Conservation (phyloP, 2,113 vertebrate genomes). For the Gavialis gangeticus region DNA sequence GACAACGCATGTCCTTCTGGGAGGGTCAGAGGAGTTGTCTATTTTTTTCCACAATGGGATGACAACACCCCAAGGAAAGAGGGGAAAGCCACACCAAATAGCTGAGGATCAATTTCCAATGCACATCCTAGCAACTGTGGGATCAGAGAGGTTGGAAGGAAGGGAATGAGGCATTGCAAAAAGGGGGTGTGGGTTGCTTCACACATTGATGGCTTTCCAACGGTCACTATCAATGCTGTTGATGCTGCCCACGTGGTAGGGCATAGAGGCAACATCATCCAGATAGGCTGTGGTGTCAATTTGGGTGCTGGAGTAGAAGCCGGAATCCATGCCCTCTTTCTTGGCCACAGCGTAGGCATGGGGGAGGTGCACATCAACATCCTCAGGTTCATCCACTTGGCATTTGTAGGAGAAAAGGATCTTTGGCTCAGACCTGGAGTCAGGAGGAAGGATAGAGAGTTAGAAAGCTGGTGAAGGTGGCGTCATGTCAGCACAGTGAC, state of each 20-base stretch:
- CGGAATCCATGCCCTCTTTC: slow-evolving; percentile 86
- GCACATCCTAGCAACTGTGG: slow-evolving; percentile 11
- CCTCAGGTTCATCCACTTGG: slow-evolving; percentile 95
- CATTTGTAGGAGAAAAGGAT: slow-evolving; percentile 99
- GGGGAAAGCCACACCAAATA: slow-evolving; percentile 1
- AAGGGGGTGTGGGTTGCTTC: slow-evolving; percentile 7
- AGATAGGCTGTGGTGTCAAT: slow-evolving; percentile 92
- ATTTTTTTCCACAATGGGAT: slow-evolving; percentile 19
- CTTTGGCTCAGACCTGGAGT: slow-evolving; percentile 93
- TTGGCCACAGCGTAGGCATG: slow-evolving; percentile 88
- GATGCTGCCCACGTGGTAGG: slow-evolving; percentile 88
- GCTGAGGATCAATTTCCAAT: slow-evolving; percentile 18
- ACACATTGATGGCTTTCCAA: slow-evolving; percentile 92
- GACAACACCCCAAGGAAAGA: slow-evolving; percentile 40
- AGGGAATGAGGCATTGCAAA: not conserved
- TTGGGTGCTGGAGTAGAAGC: slow-evolving; percentile 93
- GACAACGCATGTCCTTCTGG: not conserved
- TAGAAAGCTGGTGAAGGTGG: not conserved
- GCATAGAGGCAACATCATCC: slow-evolving; percentile 93
- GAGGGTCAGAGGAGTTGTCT: not conserved
- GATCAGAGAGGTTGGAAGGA: slow-evolving; percentile 1
- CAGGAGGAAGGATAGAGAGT: not conserved
- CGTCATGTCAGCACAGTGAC: not conserved
- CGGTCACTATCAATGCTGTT: slow-evolving; percentile 94
- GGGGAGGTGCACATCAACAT: slow-evolving; percentile 93